Conservation (phyloP, 2,888 invertebrate species). For the Abrostola tripartita region DNA sequence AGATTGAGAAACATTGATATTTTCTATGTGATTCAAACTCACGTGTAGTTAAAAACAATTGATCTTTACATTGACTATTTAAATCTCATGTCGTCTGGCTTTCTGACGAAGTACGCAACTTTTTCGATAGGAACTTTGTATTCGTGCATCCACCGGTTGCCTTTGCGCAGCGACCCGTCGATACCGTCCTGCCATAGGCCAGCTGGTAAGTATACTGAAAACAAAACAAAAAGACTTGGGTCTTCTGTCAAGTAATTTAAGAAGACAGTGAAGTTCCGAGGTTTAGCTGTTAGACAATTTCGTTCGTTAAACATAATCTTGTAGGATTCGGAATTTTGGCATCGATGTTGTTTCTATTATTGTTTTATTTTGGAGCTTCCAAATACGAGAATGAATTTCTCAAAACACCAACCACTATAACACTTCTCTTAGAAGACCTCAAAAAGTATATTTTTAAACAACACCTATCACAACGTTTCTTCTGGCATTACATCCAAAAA, state of each 20-base stretch:
- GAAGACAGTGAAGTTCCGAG: no score
- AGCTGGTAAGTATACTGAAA: conserved; percentile 94
- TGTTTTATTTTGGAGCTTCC: no score
- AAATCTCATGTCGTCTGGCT: conserved; percentile 95
- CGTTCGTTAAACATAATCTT: no score
- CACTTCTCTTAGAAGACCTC: no score
- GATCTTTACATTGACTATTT: conserved; percentile 53
- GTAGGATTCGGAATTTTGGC: no score
- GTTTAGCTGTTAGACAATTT: no score
- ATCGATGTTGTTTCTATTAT: no score
- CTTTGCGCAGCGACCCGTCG: conserved; percentile 94
- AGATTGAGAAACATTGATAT: not conserved
- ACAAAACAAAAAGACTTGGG: conserved; percentile 4
- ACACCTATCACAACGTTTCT: no score
- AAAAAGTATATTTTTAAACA: no score
- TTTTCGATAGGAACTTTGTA: conserved; percentile 94
- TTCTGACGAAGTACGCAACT: conserved; percentile 94
- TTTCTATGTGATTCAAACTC: not conserved
- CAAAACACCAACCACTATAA: no score
- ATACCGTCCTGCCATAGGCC: conserved; percentile 98
- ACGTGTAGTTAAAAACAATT: not conserved
- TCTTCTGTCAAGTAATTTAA: not conserved
- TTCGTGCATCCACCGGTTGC: conserved; percentile 96
- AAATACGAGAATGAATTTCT: no score
- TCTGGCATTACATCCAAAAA: no score